These are phyloP conservation scores for Aegithalos caudatus DNA, from an alignment of 2,113 vertebrate genomes.

Conservation along the genomic window DNA sequence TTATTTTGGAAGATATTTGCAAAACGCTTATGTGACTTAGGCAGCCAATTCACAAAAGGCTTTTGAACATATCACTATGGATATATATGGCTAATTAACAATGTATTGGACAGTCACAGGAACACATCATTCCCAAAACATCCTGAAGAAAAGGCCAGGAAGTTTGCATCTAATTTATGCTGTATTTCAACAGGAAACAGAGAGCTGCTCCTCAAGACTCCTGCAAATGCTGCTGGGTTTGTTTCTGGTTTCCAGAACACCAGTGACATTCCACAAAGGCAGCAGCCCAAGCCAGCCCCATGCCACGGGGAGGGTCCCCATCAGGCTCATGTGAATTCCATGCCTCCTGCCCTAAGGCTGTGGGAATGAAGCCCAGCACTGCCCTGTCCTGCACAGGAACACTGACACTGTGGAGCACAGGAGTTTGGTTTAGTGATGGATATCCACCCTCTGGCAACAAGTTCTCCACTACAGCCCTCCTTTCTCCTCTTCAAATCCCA, in stretches of 20 bases:
- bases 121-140: not conserved
- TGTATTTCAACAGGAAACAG: not conserved
- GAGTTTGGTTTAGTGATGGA: not conserved
- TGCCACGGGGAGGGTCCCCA: not conserved
- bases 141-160: not conserved
- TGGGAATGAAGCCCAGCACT: not conserved
- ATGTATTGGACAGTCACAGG: not conserved
- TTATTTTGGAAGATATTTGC: not conserved
- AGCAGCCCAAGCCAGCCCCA: not conserved
- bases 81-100: not conserved
- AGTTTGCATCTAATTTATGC: not conserved
- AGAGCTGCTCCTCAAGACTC: not conserved
- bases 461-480: not conserved
- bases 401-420: not conserved
- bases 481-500: not conserved
- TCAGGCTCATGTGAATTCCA: fast-evolving
- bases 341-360: not conserved
- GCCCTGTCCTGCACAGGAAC: not conserved
- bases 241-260: fast-evolving
- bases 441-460: not conserved
- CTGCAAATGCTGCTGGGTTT: not conserved
- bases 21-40: not conserved
- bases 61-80: not conserved
- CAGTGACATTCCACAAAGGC: not conserved
- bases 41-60: not conserved